Base-by-base conservation (phyloP, 2,113 vertebrate species). In the Tyrannus savana region DNA sequence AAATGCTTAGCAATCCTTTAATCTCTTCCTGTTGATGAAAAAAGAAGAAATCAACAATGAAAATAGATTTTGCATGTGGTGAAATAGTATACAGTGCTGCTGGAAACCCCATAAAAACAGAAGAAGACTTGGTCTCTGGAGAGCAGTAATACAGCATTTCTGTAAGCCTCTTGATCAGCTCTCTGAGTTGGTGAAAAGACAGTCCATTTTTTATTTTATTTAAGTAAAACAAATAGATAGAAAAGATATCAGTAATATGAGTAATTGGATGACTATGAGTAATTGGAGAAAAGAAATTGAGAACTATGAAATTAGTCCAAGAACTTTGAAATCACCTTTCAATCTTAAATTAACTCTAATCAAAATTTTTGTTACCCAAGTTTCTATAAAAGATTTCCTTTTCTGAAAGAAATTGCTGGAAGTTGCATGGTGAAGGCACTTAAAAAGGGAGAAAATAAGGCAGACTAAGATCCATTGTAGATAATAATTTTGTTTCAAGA, bases 1-100 rank as follows among this genome's bases (percentile, higher is more conserved):
- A 78, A 96, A 72, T n/a, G 24, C n/a, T 50, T 93, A 88, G 75
- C 35, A 62, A 86, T 80, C 30, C 84, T 93, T 78, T 42, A 94
- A 89, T 95, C 39, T 90, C 27, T 88, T 82, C 15, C 5, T 76
- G 69, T 82, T 74, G 30, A 33, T 69, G 27, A 42, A 63, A 77
- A 50, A 49, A 79, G 60, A 64, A 89, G 35, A 62, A 90, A 81
- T 72, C 28, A 56, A 25, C 28, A 84, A 35, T 7, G 8, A 94
- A 64, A 92, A 55, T 49, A 66, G 9, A 39, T 83, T 87, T 94
- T 89, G n/a, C 3, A 3, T 67, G 9, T 63, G 87, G 78, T 60
- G 28, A 46, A 78, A 44, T 4, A 66, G 22, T 47, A 49, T 41
- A 28, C 9, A 60, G 28, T 42, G 42, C 33, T 63, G 9, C 39